Conservation (phyloP, 92 coral and sea anemone genomes). For the Paramuricea clavata region DNA sequence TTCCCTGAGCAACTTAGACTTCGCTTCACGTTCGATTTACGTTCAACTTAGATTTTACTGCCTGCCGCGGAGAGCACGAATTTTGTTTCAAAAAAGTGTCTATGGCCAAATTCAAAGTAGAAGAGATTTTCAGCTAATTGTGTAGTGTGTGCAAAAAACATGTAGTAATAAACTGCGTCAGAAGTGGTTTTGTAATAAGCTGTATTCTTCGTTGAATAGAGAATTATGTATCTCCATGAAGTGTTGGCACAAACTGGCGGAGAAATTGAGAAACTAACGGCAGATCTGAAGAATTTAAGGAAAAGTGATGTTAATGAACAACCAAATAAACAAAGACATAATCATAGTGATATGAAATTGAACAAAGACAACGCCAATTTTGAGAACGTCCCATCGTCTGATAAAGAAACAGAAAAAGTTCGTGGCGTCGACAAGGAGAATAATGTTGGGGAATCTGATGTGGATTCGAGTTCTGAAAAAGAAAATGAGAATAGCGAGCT, state of each 20-base stretch:
- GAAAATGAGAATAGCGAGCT: background rate
- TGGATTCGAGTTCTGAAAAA: background rate
- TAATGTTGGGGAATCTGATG: background rate
- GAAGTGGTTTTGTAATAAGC: no score
- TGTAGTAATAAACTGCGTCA: no score
- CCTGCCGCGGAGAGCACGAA: no score
- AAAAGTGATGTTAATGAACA: background rate
- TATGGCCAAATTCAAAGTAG: no score
- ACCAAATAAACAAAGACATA: background rate
- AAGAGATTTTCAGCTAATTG: no score
- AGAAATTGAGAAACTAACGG: slow-evolving; percentile 44
- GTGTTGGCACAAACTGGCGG: slow-evolving; percentile 44
- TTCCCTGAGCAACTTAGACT: no score
- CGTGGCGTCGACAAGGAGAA: background rate
- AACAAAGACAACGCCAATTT: background rate
- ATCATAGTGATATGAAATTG: background rate
- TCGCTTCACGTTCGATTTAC: no score
- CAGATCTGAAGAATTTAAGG: slow-evolving; percentile 30
- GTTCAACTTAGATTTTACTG: no score
- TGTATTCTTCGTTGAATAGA: slow-evolving; percentile 9
- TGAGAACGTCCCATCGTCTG: background rate
- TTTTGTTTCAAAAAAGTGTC: no score
- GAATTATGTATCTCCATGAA: slow-evolving; percentile 31
- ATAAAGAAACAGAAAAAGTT: background rate
- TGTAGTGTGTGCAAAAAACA: no score